Evolutionary conservation across 2,113 vertebrate genomes (phyloP).

Genomic region (Grantiella picta): DNA sequence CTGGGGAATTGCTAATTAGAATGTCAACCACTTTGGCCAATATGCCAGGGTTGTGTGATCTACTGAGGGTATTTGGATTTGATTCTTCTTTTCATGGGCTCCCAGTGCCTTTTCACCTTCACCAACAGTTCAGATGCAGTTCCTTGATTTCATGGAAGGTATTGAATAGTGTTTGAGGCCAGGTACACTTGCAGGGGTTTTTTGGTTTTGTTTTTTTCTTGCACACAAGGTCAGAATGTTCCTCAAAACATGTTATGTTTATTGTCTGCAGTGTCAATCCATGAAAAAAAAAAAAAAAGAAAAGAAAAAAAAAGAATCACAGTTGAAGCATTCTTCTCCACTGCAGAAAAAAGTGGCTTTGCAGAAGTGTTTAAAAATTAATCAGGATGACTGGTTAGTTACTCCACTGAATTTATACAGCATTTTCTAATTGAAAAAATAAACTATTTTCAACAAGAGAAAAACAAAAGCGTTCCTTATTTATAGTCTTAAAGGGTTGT

Average conservation of each 20-base stretch:
- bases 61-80: neutral
- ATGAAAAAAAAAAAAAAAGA: neutral
- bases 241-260: neutral
- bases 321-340: neutral
- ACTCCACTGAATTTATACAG: neutral
- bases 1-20: neutral
- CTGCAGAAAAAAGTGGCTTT: neutral
- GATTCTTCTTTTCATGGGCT: neutral
- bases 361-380: neutral
- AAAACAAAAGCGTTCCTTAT: neutral
- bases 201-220: neutral
- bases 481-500: neutral
- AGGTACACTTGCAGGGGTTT: neutral
- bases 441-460: neutral
- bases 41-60: neutral
- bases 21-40: neutral
- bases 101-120: neutral
- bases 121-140: neutral
- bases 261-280: neutral
- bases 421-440: neutral
- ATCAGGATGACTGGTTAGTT: neutral
- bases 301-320: neutral
- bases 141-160: neutral
- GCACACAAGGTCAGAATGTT: neutral
- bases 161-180: neutral